phyloP scores from a whole-genome alignment of 2,797 vertebrate species.

The Hylomyscus alleni region DNA sequence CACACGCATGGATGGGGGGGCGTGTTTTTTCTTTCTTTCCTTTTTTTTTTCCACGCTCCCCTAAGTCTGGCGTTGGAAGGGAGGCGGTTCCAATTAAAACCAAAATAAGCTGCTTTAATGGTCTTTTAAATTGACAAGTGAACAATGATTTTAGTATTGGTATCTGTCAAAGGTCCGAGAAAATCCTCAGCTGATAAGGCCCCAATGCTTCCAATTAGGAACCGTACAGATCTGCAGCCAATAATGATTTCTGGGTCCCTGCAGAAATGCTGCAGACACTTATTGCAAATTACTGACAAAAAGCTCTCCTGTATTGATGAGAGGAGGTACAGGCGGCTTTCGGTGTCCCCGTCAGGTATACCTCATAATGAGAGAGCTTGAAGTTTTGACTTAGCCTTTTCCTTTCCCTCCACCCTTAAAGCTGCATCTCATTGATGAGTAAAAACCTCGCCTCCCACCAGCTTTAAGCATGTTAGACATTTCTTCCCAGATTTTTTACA shows the following conservation, averaged over 20 bases:
- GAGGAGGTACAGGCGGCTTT: constrained; percentile 92
- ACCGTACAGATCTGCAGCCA: constrained; percentile 94
- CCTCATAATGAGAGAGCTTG: constrained; percentile 91
- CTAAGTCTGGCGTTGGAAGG: constrained; percentile 88
- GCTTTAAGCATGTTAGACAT: constrained; percentile 88
- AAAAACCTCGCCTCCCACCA: constrained; percentile 87
- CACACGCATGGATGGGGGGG: not conserved
- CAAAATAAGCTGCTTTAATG: constrained; percentile 98
- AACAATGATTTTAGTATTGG: constrained; percentile 99
- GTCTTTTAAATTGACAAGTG: constrained; percentile 99
- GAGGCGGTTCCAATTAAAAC: constrained; percentile 97
- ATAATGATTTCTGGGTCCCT: constrained; percentile 98
- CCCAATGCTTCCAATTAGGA: constrained; percentile 99
- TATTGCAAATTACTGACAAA: constrained; percentile 99
- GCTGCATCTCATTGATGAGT: constrained; percentile 84
- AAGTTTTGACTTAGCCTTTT: constrained; percentile 84
- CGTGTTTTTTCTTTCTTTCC: not conserved
- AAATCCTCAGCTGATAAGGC: constrained; percentile 99
- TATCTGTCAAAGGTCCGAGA: constrained; percentile 99
- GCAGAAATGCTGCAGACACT: constrained; percentile 96
- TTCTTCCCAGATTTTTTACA: constrained; percentile 87
- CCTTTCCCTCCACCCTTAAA: constrained; percentile 83
- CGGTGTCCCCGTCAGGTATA: constrained; percentile 95
- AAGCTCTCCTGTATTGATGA: constrained; percentile 97
- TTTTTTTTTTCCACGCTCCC: not conserved